Evolutionary conservation across 1,140 invertebrate genomes (phyloP).

Genomic region (Drosophila orosa): DNA sequence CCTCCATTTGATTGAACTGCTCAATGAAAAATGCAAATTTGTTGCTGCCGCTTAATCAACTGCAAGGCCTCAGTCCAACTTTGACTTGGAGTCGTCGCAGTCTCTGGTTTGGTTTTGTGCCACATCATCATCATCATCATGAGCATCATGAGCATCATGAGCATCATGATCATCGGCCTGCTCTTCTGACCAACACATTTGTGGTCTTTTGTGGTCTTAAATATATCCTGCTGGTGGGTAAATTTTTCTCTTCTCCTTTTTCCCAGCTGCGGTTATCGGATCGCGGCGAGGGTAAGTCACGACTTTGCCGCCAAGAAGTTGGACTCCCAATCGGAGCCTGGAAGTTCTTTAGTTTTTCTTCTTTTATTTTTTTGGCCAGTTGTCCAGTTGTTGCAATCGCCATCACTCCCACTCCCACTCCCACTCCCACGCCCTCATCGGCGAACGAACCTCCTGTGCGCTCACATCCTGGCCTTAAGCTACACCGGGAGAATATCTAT

Average conservation of each 20-base stretch:
- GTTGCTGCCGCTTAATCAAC: slow-evolving; percentile 80
- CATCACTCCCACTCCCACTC: neutral
- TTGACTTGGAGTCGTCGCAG: neutral
- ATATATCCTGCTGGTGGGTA: slow-evolving; percentile 84
- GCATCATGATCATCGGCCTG: neutral
- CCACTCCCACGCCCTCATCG: slow-evolving; percentile 39
- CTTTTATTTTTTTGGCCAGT: neutral
- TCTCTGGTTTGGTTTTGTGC: slow-evolving; percentile 29
- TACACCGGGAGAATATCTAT: neutral
- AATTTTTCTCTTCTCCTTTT: slow-evolving; percentile 66
- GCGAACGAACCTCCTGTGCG: slow-evolving; percentile 7
- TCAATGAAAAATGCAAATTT: slow-evolving; percentile 84
- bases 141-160: neutral
- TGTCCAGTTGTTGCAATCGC: slow-evolving; percentile 9
- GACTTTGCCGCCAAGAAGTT: slow-evolving; percentile 63
- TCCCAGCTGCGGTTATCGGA: slow-evolving; percentile 69
- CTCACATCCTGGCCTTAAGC: slow-evolving; percentile 13
- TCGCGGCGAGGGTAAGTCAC: slow-evolving; percentile 74
- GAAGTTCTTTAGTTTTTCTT: neutral
- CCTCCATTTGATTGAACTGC: slow-evolving; percentile 83
- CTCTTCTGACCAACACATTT: slow-evolving; percentile 61
- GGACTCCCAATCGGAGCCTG: neutral
- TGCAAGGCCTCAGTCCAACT: slow-evolving; percentile 49
- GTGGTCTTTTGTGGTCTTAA: slow-evolving; percentile 77
- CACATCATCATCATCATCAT: slow-evolving; percentile 47